Evolutionary conservation across 2,888 invertebrate species (phyloP).

Genomic region (Agrochola lychnidis): DNA sequence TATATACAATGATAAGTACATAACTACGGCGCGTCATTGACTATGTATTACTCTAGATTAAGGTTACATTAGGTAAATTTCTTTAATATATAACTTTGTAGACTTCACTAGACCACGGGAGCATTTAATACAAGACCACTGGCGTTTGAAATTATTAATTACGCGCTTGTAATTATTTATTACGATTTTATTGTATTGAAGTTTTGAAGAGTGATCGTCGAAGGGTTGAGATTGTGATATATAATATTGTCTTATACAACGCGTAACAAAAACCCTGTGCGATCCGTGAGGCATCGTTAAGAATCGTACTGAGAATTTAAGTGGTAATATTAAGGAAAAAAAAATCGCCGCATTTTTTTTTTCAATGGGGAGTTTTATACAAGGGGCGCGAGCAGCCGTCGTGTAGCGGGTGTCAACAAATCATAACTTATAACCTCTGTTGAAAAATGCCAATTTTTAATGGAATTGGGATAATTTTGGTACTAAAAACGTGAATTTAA

Average conservation of each 20-base stretch:
- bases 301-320: no score
- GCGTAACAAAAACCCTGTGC: no score
- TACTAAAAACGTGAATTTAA: no score
- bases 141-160: slow-evolving; percentile 66
- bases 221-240: slow-evolving; percentile 75
- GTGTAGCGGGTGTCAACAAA: no score
- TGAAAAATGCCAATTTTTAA: no score
- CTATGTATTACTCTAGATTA: slow-evolving; percentile 74
- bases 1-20: slow-evolving; percentile 57
- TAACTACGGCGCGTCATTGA: slow-evolving; percentile 64
- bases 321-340: no score
- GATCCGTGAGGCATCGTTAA: no score
- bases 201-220: slow-evolving; percentile 67
- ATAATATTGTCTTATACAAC: slow-evolving; percentile 61
- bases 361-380: no score
- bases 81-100: slow-evolving; percentile 75
- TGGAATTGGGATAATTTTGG: no score
- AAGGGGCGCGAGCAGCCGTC: no score
- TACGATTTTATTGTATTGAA: slow-evolving; percentile 70
- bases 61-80: slow-evolving; percentile 74
- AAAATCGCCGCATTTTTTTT: no score
- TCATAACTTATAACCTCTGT: no score
- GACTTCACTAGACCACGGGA: slow-evolving; percentile 74
- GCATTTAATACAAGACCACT: slow-evolving; percentile 79
- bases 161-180: slow-evolving; percentile 45